Base-by-base conservation (phyloP, 1,140 invertebrate species). In the Cydia splendana region DNA sequence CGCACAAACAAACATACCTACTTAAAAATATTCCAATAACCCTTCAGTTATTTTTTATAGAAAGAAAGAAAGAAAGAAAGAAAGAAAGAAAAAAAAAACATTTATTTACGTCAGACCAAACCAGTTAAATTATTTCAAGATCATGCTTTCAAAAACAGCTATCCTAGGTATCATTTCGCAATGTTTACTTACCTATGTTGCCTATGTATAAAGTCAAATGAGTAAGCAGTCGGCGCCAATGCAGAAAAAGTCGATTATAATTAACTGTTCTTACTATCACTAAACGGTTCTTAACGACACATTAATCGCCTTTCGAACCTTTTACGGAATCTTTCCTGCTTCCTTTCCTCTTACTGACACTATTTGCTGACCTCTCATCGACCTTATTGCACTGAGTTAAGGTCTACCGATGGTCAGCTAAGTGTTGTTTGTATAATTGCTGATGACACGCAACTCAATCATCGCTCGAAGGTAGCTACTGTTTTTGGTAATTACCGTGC, bases 231-330 rank as follows among this genome's bases (percentile, higher is more conserved):
- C 42, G 42, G 42, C 42, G 42, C 42, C 48, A 53, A 53, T n/a
- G 15, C 15, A 53, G 5, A 53, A 53, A 53, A n/a, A 51, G 18
- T 20, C 10, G n/a, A 24, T 62, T 24, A 2, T 9, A 62, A 53
- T 62, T 62, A 62, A 20, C 20, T 62, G 6, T 18, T 57, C 15
- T 18, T 20, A 20, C 57, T 62, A 53, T 53, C 6, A 62, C 57
- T 62, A 62, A 62, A 24, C 57, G 57, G 20, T 62, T 62, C 57
- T 3, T 62, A 62, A 62, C 20, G 18, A 62, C n/a, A 24, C n/a
- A 3, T 62, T 62, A 62, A 62, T 62, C 53, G 24, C 53, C 4
- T 62, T 62, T 62, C 53, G 18, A 62, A 62, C 57, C 57, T 24
- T 62, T 20, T 20, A 12, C 57, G n/a, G 9, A 62, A 62, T 62